Evolutionary conservation across 2,888 invertebrate species (phyloP).

Genomic region (Latrodectus hesperus): DNA sequence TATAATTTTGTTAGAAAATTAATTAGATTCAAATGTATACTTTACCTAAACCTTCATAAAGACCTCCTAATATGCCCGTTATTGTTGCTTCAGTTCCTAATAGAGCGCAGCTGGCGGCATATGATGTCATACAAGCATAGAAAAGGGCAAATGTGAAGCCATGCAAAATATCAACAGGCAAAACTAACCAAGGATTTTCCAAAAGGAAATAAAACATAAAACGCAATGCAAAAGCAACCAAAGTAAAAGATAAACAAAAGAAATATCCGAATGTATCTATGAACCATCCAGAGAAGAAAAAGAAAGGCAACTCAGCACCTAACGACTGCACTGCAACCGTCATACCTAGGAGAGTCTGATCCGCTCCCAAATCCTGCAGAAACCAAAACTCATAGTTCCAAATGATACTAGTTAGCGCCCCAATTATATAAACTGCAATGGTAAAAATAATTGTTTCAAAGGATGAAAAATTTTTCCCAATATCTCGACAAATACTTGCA

Average conservation of each 20-base stretch:
- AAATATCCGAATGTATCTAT: conserved; percentile 85
- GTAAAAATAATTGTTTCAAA: conserved; percentile 47
- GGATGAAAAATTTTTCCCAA: conserved; percentile 51
- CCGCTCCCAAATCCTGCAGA: conserved; percentile 64
- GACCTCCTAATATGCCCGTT: conserved; percentile 89
- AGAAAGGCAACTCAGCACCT: conserved; percentile 70
- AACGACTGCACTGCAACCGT: conserved; percentile 68
- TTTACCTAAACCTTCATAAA: conserved; percentile 88
- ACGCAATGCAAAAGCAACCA: conserved; percentile 86
- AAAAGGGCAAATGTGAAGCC: conserved; percentile 92
- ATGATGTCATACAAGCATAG: conserved; percentile 77
- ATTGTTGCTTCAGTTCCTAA: conserved; percentile 80
- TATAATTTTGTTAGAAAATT: background rate
- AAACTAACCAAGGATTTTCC: conserved; percentile 86
- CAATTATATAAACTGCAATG: conserved; percentile 64
- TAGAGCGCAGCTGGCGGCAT: conserved; percentile 53
- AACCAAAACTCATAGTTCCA: conserved; percentile 71
- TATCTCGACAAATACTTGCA: conserved; percentile 40
- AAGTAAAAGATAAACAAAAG: conserved; percentile 87
- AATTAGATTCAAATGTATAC: too few species aligned
- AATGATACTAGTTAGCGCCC: conserved; percentile 69
- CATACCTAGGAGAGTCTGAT: conserved; percentile 66
- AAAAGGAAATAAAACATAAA: conserved; percentile 87
- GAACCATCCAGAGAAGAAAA: conserved; percentile 79
- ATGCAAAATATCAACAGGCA: conserved; percentile 89